Evolutionary conservation across 2,797 vertebrate species (phyloP).

Genomic region (Glossophaga mutica): DNA sequence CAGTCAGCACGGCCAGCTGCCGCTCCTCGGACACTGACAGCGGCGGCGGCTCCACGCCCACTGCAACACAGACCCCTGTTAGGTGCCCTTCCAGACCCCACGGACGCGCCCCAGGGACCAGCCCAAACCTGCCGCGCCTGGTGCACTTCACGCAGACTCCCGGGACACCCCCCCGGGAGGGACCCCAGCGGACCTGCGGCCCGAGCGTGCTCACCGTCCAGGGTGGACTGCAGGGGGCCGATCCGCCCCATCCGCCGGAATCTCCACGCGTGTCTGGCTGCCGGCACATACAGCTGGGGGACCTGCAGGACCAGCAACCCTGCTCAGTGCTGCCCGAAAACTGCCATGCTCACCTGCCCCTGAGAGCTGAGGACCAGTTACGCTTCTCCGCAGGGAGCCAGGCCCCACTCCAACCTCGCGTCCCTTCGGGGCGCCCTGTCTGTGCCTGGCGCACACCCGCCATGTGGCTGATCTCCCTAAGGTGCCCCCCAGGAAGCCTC

Average conservation of each 20-base stretch:
- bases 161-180: no score
- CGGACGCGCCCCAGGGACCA: accelerated
- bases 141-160: no score
- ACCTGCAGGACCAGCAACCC: constrained; percentile 83
- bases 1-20: constrained; percentile 96
- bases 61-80: constrained; percentile 76
- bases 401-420: background rate
- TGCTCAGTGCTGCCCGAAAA: background rate
- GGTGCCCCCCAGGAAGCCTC: background rate
- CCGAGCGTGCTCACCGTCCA: constrained; percentile 88
- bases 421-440: background rate
- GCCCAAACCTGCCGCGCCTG: no score
- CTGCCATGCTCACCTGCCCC: accelerated
- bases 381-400: accelerated
- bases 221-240: constrained; percentile 94
- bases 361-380: accelerated
- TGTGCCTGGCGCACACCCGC: background rate
- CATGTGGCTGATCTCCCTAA: background rate
- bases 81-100: background rate
- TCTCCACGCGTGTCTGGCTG: constrained; percentile 94
- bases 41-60: constrained; percentile 93
- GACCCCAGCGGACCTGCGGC: background rate
- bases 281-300: constrained; percentile 96
- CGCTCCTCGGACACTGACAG: constrained; percentile 97
- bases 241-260: constrained; percentile 96